Percentiles rank a stretch among this genome's conserved stretches.
Conservation (phyloP, 2,113 vertebrate genomes). For the Hydropotes inermis region DNA sequence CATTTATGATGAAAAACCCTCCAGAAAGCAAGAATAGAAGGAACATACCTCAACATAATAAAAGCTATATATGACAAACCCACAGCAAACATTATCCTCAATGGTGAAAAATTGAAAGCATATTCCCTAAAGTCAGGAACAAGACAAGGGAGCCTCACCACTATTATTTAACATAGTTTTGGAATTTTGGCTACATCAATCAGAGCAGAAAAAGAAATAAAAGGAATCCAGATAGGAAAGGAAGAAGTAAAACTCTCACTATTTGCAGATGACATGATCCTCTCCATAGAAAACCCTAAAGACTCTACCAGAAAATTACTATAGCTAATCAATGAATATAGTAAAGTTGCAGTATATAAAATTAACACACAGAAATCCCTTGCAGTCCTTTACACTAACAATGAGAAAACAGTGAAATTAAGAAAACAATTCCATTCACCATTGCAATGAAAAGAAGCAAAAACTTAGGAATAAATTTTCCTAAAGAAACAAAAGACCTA, state of each 20-base stretch:
- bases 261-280: background rate
- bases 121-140: background rate
- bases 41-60: background rate
- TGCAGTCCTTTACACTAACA: background rate
- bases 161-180: background rate
- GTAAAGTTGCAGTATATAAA: background rate
- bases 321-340: background rate
- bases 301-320: background rate
- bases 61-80: background rate
- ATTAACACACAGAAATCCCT: background rate
- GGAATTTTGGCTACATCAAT: background rate
- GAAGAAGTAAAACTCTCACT: background rate
- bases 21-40: background rate
- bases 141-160: background rate
- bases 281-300: background rate
- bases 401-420: background rate
- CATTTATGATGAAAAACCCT: background rate
- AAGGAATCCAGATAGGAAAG: background rate
- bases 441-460: background rate
- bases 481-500: background rate
- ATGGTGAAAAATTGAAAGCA: background rate
- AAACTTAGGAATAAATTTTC: background rate
- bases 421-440: background rate
- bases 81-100: background rate
- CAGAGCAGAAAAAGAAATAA: background rate